phyloP scores from a whole-genome alignment of 2,113 vertebrate genomes.

The Clarias macrocephalus region DNA sequence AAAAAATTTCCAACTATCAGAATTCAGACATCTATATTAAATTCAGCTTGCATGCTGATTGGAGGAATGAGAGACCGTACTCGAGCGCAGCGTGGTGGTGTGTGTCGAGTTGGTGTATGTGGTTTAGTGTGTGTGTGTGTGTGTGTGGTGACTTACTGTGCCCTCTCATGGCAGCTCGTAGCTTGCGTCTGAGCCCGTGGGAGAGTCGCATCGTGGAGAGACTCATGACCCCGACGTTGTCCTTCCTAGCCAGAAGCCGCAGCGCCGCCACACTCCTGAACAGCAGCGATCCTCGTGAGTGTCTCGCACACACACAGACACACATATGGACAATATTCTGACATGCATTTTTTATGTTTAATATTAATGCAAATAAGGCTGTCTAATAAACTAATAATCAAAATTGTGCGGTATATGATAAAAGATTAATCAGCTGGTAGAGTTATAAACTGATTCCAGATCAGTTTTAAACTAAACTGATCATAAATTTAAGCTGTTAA shows the following conservation, averaged over 20 bases:
- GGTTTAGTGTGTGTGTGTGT: not conserved
- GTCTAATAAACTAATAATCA: not conserved
- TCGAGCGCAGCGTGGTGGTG: not conserved
- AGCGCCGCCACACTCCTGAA: conserved; percentile 88
- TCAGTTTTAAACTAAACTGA: too few relatives aligned
- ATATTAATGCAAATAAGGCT: not conserved
- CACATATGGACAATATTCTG: not conserved
- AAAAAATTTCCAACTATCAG: not conserved
- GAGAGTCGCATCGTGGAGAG: conserved; percentile 97
- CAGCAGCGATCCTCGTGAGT: conserved; percentile 86
- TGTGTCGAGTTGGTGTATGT: not conserved
- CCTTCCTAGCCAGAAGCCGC: conserved; percentile 92
- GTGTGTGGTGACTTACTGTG: conserved; percentile 49
- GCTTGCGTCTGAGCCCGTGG: conserved; percentile 91
- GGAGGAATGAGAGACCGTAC: not conserved
- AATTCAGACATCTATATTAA: not conserved
- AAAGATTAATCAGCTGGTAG: not conserved
- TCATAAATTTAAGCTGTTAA: not conserved
- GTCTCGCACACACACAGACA: conserved; percentile 5
- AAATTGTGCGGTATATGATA: not conserved
- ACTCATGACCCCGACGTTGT: conserved; percentile 94
- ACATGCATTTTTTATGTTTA: not conserved
- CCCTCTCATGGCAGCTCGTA: conserved; percentile 82
- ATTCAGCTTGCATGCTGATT: not conserved
- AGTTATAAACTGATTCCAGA: not conserved